Conservation (phyloP, 2,113 vertebrate species). For the Apaloderma vittatum region DNA sequence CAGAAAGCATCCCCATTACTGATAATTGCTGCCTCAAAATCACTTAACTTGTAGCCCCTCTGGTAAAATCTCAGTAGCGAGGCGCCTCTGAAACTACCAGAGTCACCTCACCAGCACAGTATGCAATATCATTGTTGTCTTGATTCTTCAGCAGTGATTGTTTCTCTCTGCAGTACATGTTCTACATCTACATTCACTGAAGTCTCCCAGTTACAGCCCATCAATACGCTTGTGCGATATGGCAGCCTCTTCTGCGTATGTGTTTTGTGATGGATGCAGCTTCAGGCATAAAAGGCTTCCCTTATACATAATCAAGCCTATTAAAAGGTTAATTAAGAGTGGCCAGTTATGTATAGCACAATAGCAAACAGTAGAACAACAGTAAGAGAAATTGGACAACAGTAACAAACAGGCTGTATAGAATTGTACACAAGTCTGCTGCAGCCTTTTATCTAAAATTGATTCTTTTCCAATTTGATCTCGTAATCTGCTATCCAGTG, state of each 20-base stretch:
- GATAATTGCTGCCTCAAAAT: neutral
- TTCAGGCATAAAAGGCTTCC: neutral
- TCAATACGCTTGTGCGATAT: neutral
- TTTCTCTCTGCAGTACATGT: neutral
- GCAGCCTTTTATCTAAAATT: neutral
- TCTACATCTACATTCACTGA: neutral
- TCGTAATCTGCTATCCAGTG: neutral
- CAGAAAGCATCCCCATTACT: neutral
- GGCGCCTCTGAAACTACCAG: neutral
- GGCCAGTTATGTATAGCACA: neutral
- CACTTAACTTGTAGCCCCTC: neutral
- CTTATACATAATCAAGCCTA: neutral
- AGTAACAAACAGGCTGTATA: neutral
- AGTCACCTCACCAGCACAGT: neutral
- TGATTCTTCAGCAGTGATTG: neutral
- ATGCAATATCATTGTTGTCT: neutral
- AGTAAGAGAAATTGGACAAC: neutral
- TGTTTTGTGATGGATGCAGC: neutral
- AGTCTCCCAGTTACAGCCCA: neutral
- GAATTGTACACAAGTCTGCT: neutral
- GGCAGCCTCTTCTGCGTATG: fast-evolving
- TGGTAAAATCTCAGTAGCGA: neutral
- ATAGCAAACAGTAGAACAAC: neutral
- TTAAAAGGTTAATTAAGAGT: neutral
- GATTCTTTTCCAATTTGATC: neutral